Evolutionary conservation across 2,888 invertebrate species (phyloP), one percentile per base, ranked within the genome.

Genomic region (Drosophila nigritarsus): DNA sequence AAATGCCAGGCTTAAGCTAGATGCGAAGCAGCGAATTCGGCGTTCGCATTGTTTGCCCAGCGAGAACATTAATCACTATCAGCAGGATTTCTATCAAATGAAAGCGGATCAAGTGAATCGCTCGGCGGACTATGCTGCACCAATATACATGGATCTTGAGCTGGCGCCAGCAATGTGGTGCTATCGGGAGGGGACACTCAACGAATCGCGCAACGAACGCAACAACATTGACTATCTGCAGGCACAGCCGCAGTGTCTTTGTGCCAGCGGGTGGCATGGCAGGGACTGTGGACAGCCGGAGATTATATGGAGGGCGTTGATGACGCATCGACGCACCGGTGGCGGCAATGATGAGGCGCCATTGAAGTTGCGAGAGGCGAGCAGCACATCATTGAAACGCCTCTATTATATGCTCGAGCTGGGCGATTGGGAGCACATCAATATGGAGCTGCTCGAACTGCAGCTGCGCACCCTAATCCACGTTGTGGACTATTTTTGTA

Each of bases 241-340:
- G 73, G 73, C 73, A 0, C 85, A 83, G 40, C 63, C 74, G 15
- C 92, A 93, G 81, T 95, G 95, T 79, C 91, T 93, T 20, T 95
- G 95, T 84, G 92, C 93, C 61, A 93, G 92, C n/a, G 95, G 95
- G 36, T 95, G 95, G 95, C 95, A 95, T 89, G 95, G 95, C 2
- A 92, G 93, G 11, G 95, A 95, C 80, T 95, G 95, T 84, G 95
- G 95, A 1, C 95, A 95, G 82, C 95, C 95, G 5, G 95, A 95
- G 91, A 94, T 95, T 13, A 94, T 95, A 18, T 95, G 95, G 95
- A 93, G 95, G 50, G 95, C 95, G 1, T 93, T 95, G 70, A 93
- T 95, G 92, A 94, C 95, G 3, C 75, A 89, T 61, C 75, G 32
- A 20, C 73, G 82, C 0, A 73, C 65, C 6, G 87, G 79, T 2